Conservation (phyloP, 1,140 invertebrate genomes). For the Planococcus citri region DNA sequence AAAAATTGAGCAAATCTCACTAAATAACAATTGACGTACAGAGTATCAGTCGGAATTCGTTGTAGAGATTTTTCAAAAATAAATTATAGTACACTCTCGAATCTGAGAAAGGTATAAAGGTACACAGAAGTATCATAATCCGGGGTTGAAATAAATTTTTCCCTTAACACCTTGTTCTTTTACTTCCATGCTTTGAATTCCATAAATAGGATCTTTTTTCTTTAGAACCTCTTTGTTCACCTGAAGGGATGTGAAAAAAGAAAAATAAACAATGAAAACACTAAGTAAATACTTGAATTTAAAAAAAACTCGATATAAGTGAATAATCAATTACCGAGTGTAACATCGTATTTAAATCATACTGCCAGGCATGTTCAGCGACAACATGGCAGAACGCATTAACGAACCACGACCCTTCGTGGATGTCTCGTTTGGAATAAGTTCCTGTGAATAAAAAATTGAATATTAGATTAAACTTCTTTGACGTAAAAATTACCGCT, state of each 20-base stretch:
- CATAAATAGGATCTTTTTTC: neutral
- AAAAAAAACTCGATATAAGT: no score
- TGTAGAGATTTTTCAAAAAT: no score
- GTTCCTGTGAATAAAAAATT: slow-evolving; percentile 14
- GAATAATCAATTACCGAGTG: slow-evolving; percentile 16
- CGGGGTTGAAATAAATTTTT: slow-evolving; percentile 24
- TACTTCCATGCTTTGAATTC: slow-evolving; percentile 21
- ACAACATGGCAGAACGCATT: slow-evolving; percentile 21
- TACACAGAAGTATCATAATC: no score
- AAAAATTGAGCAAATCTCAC: no score
- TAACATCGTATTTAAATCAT: slow-evolving; percentile 22
- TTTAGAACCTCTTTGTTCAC: slow-evolving; percentile 3
- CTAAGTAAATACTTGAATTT: no score
- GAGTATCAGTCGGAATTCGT: no score
- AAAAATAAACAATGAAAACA: neutral
- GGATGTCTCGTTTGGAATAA: slow-evolving; percentile 9
- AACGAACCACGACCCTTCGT: slow-evolving; percentile 23
- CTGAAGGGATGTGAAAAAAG: slow-evolving; percentile 10
- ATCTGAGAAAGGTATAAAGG: no score
- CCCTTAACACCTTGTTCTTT: slow-evolving; percentile 16
- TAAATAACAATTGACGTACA: no score
- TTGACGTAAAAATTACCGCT: no score
- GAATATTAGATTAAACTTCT: no score
- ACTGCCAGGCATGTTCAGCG: slow-evolving; percentile 21
- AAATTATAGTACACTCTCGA: no score